Conservation (phyloP, 1,140 invertebrate genomes). For the Brachionus plicatilis region DNA sequence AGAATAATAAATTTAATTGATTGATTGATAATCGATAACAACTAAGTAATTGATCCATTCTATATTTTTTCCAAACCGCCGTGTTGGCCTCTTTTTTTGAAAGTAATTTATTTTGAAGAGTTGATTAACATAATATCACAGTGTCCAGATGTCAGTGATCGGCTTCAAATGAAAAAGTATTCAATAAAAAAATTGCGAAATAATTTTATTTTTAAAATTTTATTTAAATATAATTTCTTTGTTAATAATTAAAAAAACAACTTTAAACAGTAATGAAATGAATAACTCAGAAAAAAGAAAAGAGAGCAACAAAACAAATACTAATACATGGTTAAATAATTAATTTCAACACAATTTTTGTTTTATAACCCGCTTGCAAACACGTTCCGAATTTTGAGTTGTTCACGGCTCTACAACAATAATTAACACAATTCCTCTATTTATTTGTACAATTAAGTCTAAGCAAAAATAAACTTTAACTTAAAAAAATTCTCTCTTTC, state of each 20-base stretch:
- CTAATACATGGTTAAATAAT: conserved; percentile 1
- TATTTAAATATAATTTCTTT: conserved; percentile 11
- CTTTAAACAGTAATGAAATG: neutral
- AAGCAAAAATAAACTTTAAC: neutral
- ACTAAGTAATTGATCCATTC: too few species aligned
- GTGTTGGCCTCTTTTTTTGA: too few species aligned
- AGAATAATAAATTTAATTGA: too few species aligned
- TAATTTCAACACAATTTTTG: neutral
- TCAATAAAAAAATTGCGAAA: too few species aligned
- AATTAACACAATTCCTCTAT: neutral
- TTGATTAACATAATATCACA: too few species aligned
- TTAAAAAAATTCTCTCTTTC: conserved; percentile 10
- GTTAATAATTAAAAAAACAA: conserved; percentile 25
- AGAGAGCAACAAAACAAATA: neutral
- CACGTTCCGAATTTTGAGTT: neutral
- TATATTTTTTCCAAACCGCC: too few species aligned
- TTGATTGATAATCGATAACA: too few species aligned
- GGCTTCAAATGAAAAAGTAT: too few species aligned
- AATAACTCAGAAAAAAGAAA: neutral
- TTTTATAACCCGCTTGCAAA: neutral
- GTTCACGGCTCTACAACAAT: neutral
- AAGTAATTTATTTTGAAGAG: too few species aligned
- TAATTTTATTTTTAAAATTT: neutral
- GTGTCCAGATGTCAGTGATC: too few species aligned
- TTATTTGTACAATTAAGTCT: neutral